Evolutionary conservation across 2,113 vertebrate species (phyloP).

Genomic region (Gymnarchus niloticus): DNA sequence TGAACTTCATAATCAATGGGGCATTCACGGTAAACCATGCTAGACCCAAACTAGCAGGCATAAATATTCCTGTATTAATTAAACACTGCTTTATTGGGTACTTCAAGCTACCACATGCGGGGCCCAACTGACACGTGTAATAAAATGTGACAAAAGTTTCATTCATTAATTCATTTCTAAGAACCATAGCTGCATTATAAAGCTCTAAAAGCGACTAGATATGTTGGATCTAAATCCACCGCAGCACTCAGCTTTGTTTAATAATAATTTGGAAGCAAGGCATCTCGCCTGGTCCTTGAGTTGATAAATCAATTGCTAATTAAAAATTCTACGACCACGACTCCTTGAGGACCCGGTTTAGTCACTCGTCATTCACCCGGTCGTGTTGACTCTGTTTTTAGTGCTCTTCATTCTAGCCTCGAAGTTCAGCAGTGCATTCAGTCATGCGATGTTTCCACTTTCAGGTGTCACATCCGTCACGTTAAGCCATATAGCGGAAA

Average conservation of each 20-base stretch:
- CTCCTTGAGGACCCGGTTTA: background rate
- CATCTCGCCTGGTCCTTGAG: background rate
- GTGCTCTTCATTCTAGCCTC: background rate
- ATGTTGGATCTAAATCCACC: background rate
- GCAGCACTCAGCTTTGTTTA: background rate
- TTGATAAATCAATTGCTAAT: slow-evolving; percentile 1
- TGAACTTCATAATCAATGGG: slow-evolving; percentile 5
- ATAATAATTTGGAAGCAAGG: background rate
- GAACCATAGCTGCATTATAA: background rate
- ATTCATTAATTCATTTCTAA: slow-evolving; percentile 5
- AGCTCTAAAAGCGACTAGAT: background rate
- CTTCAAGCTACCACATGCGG: background rate
- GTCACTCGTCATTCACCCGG: background rate
- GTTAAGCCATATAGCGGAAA: background rate
- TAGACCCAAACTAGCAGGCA: background rate
- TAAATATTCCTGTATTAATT: slow-evolving; percentile 3
- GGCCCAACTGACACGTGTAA: slow-evolving; percentile 4
- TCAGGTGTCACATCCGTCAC: background rate
- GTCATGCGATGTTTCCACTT: background rate
- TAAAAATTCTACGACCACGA: background rate
- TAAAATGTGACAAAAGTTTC: slow-evolving; percentile 14
- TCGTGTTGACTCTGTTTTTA: background rate
- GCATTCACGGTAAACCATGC: background rate
- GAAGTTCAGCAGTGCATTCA: background rate
- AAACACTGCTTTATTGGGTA: background rate